Evolutionary conservation across 2,113 vertebrate species (phyloP).

Genomic region (Erythrolamprus reginae): DNA sequence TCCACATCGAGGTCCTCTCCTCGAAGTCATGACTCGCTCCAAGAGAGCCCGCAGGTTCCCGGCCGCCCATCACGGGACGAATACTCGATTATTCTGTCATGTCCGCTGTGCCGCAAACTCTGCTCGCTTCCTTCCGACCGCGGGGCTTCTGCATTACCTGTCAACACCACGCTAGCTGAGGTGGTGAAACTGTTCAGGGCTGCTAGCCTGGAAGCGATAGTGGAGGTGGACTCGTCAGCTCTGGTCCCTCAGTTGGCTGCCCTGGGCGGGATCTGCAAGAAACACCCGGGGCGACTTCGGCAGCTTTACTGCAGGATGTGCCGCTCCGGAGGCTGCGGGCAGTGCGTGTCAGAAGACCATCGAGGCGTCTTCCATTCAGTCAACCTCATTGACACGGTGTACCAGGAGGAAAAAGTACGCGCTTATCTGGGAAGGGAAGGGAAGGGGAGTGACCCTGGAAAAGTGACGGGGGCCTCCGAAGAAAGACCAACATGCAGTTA

Average conservation of each 20-base stretch:
- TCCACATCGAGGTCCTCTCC: conserved; percentile 25
- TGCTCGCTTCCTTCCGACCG: conserved; percentile 48
- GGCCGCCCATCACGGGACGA: background rate
- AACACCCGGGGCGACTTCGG: conserved; percentile 49
- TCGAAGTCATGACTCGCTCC: background rate
- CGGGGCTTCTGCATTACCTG: conserved; percentile 47
- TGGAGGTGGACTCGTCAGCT: background rate
- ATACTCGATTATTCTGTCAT: conserved; percentile 15
- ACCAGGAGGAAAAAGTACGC: conserved; percentile 67
- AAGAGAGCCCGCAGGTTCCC: background rate
- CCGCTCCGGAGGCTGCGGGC: conserved; percentile 56
- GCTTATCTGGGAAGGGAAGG: background rate
- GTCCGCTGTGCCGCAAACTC: conserved; percentile 57
- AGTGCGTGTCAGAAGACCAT: conserved; percentile 60
- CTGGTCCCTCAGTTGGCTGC: background rate
- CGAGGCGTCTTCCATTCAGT: conserved; percentile 65
- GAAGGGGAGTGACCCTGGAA: rapidly evolving
- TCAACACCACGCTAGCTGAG: conserved; percentile 60
- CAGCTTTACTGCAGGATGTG: conserved; percentile 66
- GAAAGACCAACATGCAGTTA: background rate
- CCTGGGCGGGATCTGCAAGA: conserved; percentile 33
- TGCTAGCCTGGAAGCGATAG: background rate
- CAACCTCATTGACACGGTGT: conserved; percentile 60
- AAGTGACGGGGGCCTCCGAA: background rate
- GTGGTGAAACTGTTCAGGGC: conserved; percentile 54